Conservation (phyloP, 2,797 vertebrate species). For the Sebastes hopkinsi region DNA sequence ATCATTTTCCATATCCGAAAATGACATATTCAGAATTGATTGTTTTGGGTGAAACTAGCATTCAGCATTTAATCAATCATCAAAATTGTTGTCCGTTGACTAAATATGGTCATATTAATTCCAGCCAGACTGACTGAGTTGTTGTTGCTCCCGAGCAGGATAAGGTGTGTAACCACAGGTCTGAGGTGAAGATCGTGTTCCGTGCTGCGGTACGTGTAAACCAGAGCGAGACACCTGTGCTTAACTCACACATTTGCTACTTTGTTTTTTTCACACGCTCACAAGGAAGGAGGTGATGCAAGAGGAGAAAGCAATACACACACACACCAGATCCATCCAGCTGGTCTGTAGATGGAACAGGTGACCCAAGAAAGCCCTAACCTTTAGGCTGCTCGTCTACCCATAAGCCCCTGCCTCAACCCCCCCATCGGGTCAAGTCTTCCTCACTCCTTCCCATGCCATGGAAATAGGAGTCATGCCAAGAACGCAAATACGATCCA, state of each 20-base stretch:
- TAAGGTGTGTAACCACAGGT: background rate
- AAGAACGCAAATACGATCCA: slow-evolving; percentile 48
- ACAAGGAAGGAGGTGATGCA: too few species aligned
- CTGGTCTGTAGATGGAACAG: background rate
- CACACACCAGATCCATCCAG: background rate
- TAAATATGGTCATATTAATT: background rate
- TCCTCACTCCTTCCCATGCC: background rate
- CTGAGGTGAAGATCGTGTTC: background rate
- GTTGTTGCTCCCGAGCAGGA: background rate
- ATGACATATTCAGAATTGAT: background rate
- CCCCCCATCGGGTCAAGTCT: background rate
- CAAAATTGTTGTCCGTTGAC: background rate
- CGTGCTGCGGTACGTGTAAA: background rate
- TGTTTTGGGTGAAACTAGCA: background rate
- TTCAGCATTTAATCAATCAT: background rate
- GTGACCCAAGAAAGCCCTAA: background rate
- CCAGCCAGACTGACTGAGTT: background rate
- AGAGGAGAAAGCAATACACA: background rate
- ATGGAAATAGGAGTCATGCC: slow-evolving; percentile 61
- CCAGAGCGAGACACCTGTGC: background rate
- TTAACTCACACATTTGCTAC: background rate
- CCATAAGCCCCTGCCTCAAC: background rate
- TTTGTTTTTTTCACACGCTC: background rate
- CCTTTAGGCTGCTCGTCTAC: background rate
- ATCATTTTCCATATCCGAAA: background rate